Base-by-base conservation (phyloP, 53 echinoderm and acorn worm genomes). In the Holothuria leucospilota region DNA sequence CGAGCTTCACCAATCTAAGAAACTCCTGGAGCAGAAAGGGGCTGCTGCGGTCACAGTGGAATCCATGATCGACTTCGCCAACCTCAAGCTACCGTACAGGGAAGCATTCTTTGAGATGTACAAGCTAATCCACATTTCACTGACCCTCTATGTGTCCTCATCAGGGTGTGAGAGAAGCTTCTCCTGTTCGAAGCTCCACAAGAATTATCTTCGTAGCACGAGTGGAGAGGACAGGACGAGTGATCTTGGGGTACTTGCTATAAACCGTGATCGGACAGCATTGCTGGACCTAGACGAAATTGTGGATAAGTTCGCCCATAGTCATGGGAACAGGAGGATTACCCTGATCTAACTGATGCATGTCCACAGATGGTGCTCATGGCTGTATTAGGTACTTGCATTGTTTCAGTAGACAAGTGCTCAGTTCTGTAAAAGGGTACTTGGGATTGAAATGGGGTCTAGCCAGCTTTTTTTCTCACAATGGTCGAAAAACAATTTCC, bases 171-270 rank as follows among this genome's bases (percentile, higher is more conserved):
- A 88, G 51, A 68, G 71, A 13, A 74, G 75, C 40, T 83, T 83
- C 60, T 78, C 78, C 60, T 74, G 79, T 30, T 51, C 86, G 29
- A 63, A 86, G 26, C 58, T 78, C 2, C 59, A 73, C 46, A 78
- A 90, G 60, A 86, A 77, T 21, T 63, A 90, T 68, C 69, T 90
- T 10, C 34, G 90, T 12, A 66, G 38, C 65, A 86, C 79, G 6
- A 90, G 87, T 87, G 73, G 52, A 53, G 74, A 84, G n/a, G 84
- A 73, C 41, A 71, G 89, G 46, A 82, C 82, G 6, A 89, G 70
- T 16, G 59, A 82, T 72, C 53, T 89, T 0, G 82, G 69, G 51
- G 89, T 84, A 49, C 60, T 89, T 5, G 70, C 86, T 14, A 67
- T 83, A n/a, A 83, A 66, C 51, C 0, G 26, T 42, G 25, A 42